Conservation (phyloP, 2,113 vertebrate genomes). For the Chamaetylas fuelleborni region DNA sequence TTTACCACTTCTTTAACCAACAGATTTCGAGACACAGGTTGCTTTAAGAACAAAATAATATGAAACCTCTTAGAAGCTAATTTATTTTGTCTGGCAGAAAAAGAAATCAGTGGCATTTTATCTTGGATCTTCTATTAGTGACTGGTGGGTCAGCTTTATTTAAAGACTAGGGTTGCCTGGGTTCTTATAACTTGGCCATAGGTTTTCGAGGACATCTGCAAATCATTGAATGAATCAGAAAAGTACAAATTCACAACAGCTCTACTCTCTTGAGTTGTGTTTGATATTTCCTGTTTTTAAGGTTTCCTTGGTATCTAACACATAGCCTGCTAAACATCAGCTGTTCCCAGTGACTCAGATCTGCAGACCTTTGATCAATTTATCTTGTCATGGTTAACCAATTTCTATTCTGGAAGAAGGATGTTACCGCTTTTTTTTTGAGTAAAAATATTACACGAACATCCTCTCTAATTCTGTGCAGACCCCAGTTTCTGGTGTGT, state of each 20-base stretch:
- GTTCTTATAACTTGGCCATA: conserved; percentile 66
- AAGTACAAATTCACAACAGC: conserved; percentile 74
- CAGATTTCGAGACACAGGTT: background rate
- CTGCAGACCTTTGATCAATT: conserved; percentile 71
- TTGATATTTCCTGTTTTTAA: conserved; percentile 83
- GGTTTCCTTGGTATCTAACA: conserved; percentile 80
- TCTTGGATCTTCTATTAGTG: background rate
- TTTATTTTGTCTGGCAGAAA: background rate
- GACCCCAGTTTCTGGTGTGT: background rate
- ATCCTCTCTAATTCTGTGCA: background rate
- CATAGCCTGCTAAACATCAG: conserved; percentile 72
- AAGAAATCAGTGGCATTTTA: background rate
- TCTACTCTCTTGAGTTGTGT: conserved; percentile 68
- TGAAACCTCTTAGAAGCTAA: conserved; percentile 13
- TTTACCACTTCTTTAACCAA: background rate
- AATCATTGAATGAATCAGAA: conserved; percentile 76
- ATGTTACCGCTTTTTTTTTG: background rate
- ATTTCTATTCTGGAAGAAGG: conserved; percentile 49
- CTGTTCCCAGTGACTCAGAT: conserved; percentile 72
- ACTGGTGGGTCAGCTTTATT: conserved; percentile 18
- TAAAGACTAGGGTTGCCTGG: conserved; percentile 8
- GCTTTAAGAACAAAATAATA: conserved; percentile 32
- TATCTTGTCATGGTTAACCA: conserved; percentile 70
- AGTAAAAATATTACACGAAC: conserved; percentile 30
- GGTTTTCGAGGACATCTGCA: conserved; percentile 78